Evolutionary conservation across 2,797 vertebrate species (phyloP).

Genomic region (Pyrocephalus nanus): DNA sequence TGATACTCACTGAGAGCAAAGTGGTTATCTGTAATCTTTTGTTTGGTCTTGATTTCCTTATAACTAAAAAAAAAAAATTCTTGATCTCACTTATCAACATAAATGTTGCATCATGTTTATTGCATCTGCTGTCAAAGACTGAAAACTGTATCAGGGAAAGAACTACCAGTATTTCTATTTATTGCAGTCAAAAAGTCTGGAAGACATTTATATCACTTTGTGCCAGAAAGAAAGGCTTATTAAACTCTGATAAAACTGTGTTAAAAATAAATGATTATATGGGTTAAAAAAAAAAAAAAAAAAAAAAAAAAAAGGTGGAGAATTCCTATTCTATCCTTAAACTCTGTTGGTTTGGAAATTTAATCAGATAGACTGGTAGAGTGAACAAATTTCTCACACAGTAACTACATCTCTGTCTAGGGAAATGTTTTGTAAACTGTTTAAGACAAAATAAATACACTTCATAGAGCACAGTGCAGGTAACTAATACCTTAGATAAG

Average conservation of each 20-base stretch:
- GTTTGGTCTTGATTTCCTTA: background rate
- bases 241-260: background rate
- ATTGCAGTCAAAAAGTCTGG: background rate
- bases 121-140: background rate
- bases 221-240: background rate
- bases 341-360: background rate
- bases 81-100: conserved; percentile 34
- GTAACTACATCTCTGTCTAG: background rate
- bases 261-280: background rate
- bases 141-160: background rate
- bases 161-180: background rate
- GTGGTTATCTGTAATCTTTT: background rate
- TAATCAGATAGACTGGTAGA: background rate
- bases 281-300: background rate
- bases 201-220: background rate
- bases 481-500: background rate
- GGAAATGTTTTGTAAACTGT: background rate
- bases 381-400: background rate
- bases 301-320: background rate
- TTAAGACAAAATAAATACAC: background rate
- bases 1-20: background rate
- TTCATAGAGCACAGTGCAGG: background rate
- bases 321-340: background rate
- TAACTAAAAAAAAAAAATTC: background rate
- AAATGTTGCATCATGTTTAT: background rate